These are phyloP conservation scores for Mastomys natalensis DNA, from an alignment of 2,113 vertebrate genomes.

Conservation along the genomic window DNA sequence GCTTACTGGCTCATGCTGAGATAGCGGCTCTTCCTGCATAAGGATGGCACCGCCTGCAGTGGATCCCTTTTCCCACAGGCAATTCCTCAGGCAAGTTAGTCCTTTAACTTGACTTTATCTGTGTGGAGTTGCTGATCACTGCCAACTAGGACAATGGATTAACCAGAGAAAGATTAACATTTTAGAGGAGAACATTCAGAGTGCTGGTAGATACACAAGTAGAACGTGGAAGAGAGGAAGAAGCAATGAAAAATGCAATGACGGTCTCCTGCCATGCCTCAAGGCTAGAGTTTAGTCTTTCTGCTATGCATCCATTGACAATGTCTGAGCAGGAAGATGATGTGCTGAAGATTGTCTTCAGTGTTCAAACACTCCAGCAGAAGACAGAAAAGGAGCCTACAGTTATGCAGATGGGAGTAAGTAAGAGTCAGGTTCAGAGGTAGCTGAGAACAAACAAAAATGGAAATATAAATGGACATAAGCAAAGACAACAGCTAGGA, in stretches of 20 bases:
- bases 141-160: neutral
- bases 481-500: neutral
- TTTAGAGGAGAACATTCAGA: neutral
- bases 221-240: neutral
- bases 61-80: neutral
- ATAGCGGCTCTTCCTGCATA: neutral
- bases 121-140: neutral
- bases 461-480: neutral
- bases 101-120: neutral
- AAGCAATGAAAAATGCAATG: neutral
- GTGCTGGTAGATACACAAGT: neutral
- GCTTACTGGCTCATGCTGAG: neutral
- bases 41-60: neutral
- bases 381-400: neutral
- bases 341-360: neutral
- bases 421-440: neutral
- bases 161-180: neutral
- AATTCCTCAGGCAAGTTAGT: neutral
- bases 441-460: neutral
- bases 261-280: neutral
- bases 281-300: neutral
- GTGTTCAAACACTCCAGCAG: neutral
- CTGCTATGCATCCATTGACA: neutral
- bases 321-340: neutral
- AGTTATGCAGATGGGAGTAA: neutral